phyloP scores from a whole-genome alignment of 2,113 vertebrate genomes.

The Phyllostomus hastatus region DNA sequence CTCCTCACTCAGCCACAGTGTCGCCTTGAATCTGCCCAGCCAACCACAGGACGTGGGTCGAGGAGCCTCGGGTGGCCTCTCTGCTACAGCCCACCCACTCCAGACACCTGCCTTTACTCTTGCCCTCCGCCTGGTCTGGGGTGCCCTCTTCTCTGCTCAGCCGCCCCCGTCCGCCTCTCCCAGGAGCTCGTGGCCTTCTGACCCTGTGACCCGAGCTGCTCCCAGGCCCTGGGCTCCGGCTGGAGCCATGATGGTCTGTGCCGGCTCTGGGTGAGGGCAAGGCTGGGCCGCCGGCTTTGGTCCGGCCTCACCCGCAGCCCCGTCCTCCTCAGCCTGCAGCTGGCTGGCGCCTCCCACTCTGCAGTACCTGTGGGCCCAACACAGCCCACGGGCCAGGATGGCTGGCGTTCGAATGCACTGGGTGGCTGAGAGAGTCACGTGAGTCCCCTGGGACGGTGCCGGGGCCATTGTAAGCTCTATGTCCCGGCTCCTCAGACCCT shows the following conservation, averaged over 20 bases:
- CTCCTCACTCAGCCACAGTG: slow-evolving; percentile 95
- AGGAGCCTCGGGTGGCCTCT: background rate
- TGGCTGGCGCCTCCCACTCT: background rate
- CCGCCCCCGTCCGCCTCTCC: background rate
- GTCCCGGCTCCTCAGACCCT: background rate
- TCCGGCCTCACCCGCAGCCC: background rate
- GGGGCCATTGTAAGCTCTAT: background rate
- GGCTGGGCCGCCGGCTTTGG: background rate
- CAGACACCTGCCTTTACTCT: background rate
- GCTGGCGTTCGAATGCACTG: accelerated
- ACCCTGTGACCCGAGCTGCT: background rate
- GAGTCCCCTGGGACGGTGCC: background rate
- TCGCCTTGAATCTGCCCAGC: slow-evolving; percentile 92
- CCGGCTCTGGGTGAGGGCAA: background rate
- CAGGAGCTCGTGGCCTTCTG: background rate
- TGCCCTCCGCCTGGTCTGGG: background rate
- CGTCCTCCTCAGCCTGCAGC: background rate
- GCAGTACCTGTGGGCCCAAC: background rate
- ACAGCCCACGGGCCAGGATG: background rate
- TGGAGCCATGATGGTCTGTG: background rate
- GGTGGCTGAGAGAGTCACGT: background rate
- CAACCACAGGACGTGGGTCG: background rate
- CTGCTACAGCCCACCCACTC: background rate
- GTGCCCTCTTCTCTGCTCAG: background rate
- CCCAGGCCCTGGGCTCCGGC: background rate